These are phyloP conservation scores for Arenaria interpres DNA, from an alignment of 2,113 vertebrate genomes.

Conservation along the genomic window DNA sequence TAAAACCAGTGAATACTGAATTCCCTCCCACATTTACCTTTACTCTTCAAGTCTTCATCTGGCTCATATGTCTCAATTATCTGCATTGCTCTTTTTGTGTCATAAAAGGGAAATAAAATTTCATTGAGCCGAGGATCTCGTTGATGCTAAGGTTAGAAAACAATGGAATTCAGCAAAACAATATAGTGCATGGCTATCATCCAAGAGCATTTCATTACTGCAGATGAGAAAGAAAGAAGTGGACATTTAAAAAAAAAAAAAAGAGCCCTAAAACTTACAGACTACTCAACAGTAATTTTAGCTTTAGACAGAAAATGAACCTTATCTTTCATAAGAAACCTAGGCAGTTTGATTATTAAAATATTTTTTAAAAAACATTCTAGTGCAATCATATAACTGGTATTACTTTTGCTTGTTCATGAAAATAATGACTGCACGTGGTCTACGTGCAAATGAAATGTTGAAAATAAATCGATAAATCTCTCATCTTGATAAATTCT, in stretches of 20 bases:
- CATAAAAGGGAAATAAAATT: slow-evolving; percentile 98
- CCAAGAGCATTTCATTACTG: slow-evolving; percentile 38
- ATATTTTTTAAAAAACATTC: neutral
- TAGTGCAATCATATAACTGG: neutral
- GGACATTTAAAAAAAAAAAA: slow-evolving; percentile 28
- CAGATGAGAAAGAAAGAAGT: slow-evolving; percentile 52
- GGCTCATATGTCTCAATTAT: slow-evolving; percentile 96
- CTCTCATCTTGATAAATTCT: neutral
- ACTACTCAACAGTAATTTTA: slow-evolving; percentile 8
- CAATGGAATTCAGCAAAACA: slow-evolving; percentile 61
- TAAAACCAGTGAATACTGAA: neutral
- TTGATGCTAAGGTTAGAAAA: slow-evolving; percentile 88
- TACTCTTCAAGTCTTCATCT: slow-evolving; percentile 90
- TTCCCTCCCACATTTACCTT: slow-evolving; percentile 79
- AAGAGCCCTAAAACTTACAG: neutral
- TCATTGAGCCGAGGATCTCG: slow-evolving; percentile 97
- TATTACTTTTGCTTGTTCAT: neutral
- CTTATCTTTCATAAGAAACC: neutral
- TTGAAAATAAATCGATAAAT: neutral
- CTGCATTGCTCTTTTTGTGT: slow-evolving; percentile 93
- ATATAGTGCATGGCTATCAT: slow-evolving; percentile 3
- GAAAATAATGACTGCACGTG: neutral
- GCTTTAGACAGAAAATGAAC: neutral
- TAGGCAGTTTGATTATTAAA: neutral
- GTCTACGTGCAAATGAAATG: neutral